Evolutionary conservation across 2,797 vertebrate species (phyloP).

Genomic region (Danio tinwini): DNA sequence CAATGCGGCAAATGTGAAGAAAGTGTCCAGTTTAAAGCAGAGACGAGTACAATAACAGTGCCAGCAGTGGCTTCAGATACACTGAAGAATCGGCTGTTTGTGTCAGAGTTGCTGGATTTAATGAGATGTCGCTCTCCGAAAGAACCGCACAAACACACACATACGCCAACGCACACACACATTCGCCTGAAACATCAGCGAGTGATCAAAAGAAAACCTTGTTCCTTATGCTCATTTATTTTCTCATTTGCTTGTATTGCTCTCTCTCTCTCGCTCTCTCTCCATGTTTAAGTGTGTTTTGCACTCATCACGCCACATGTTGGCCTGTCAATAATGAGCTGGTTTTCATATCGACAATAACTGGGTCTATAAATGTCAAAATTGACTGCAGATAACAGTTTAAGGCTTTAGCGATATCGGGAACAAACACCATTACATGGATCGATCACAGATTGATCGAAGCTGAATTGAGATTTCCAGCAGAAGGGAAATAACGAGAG

Average conservation of each 20-base stretch:
- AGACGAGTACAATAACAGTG: constrained; percentile 8
- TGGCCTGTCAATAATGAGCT: constrained; percentile 32
- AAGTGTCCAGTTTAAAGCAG: constrained; percentile 12
- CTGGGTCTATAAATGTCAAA: constrained; percentile 23
- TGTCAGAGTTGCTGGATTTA: constrained; percentile 38
- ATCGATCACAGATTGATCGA: constrained; percentile 21
- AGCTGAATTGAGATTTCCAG: constrained; percentile 9
- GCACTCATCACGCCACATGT: constrained; percentile 1
- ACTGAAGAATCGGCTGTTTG: constrained; percentile 18
- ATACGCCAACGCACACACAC: constrained; percentile 27
- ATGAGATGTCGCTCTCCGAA: constrained; percentile 19
- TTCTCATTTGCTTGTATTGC: constrained; percentile 32
- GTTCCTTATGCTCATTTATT: constrained; percentile 45
- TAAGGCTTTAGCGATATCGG: constrained; percentile 23
- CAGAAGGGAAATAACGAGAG: not conserved
- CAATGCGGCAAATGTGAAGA: not conserved
- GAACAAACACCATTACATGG: not conserved
- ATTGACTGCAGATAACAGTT: constrained; percentile 4
- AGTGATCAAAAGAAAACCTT: constrained; percentile 42
- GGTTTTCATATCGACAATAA: constrained; percentile 24
- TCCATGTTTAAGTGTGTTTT: not conserved
- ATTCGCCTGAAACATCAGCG: constrained; percentile 6
- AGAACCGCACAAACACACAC: constrained; percentile 24
- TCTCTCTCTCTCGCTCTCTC: not conserved
- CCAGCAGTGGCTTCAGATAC: constrained; percentile 9